Evolutionary conservation across 2,113 vertebrate species (phyloP), one percentile per base, ranked within the genome.

Genomic region (Pseudorectes ferrugineus): DNA sequence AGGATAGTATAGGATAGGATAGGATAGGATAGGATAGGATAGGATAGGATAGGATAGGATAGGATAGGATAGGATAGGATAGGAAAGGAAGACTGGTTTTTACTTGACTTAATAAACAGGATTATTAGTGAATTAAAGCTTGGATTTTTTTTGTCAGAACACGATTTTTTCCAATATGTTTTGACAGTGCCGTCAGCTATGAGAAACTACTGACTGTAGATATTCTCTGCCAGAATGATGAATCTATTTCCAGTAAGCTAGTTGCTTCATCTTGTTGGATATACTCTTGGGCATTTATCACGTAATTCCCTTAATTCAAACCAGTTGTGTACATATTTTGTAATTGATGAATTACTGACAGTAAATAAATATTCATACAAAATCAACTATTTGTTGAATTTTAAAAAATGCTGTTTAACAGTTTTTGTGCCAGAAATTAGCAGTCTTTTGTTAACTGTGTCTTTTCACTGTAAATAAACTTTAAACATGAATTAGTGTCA

Each of bases 241-340:
- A 93, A 95, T 97, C 85, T 95, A 61, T 93, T 97, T 96, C 95
- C 93, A 96, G 94, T 95, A 96, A 95, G 42, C 62, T 81, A 59
- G 88, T 97, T 97, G 93, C 96, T 95, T 97, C 96, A 97, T 97
- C 80, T 92, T 77, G 65, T 86, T 97, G 89, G 63, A 63, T 96
- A 92, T 92, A 75, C 78, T 90, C 92, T 93, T 76, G 96, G 92
- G 95, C 93, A 94, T 96, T 96, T 95, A 95, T 95, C 91, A 90
- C 65, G 18, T 95, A 96, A 95, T 96, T 96, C 79, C 46, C 57
- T 97, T 97, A 96, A 96, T 96, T 91, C 77, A 92, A 96, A 96
- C 73, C 95, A 97, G 71, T 97, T 97, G 87, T 89, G 94, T 97
- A 91, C 73, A 51, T 97, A 88, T 96, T 97, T 95, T 95, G 90